phyloP scores from a whole-genome alignment of 2,797 vertebrate species.

The Phalloptychus januarius region DNA sequence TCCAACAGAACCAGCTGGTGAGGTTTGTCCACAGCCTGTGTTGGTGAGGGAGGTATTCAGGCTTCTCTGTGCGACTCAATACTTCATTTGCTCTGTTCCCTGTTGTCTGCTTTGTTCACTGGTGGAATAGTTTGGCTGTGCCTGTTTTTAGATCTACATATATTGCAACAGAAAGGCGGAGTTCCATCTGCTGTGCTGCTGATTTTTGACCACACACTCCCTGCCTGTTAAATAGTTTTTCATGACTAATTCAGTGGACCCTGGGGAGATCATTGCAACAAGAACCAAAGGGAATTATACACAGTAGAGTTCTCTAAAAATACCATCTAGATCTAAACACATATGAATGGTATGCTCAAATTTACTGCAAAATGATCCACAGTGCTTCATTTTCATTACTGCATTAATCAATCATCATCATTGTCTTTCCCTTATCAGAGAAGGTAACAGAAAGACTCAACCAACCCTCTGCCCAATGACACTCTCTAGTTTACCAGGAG shows the following conservation, averaged over 20 bases:
- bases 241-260: background rate
- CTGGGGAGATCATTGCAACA: background rate
- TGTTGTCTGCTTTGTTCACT: background rate
- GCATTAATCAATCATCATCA: background rate
- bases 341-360: background rate
- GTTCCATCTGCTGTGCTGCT: background rate
- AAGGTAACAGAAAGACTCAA: background rate
- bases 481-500: background rate
- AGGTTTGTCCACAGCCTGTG: background rate
- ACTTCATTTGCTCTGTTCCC: background rate
- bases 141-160: background rate
- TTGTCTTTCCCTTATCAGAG: background rate
- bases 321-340: background rate
- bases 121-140: background rate
- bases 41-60: background rate
- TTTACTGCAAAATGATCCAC: background rate
- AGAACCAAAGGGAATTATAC: background rate
- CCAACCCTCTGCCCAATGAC: background rate
- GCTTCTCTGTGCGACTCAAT: background rate
- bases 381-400: background rate
- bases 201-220: background rate
- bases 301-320: background rate
- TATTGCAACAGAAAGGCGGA: background rate
- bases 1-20: background rate
- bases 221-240: slow-evolving; percentile 1